A percentile compares a stretch with the other conserved stretches of the same genome.
phyloP scores from a whole-genome alignment of 2,113 vertebrate genomes.

The Axis porcinus region DNA sequence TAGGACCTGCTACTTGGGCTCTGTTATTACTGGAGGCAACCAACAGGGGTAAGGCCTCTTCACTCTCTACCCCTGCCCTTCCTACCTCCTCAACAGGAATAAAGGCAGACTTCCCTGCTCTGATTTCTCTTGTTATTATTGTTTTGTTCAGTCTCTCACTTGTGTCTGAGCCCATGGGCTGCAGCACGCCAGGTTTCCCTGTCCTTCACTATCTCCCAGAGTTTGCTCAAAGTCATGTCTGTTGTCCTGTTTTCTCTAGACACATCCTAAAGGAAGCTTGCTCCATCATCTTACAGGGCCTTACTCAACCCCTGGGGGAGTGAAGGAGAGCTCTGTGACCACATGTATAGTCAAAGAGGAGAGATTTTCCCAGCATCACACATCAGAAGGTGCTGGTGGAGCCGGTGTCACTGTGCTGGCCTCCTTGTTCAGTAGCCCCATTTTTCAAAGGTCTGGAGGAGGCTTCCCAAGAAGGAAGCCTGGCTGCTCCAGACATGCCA shows the following conservation, averaged over 20 bases:
- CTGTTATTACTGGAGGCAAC: background rate
- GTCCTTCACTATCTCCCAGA: too few species aligned
- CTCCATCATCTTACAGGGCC: background rate
- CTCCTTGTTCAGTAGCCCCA: background rate
- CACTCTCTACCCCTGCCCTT: background rate
- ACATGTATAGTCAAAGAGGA: background rate
- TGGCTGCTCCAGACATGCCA: background rate
- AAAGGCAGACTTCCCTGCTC: background rate
- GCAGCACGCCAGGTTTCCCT: too few species aligned
- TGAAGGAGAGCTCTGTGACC: background rate
- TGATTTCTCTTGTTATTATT: background rate
- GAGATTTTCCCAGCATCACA: background rate
- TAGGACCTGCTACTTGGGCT: background rate
- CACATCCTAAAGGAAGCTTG: background rate
- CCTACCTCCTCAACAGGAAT: background rate
- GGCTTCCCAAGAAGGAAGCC: background rate
- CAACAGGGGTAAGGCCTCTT: background rate
- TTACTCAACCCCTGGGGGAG: background rate
- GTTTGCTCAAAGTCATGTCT: too few species aligned
- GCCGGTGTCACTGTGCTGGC: background rate
- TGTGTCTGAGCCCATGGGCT: too few species aligned
- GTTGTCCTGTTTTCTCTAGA: background rate
- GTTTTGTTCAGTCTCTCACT: too few species aligned
- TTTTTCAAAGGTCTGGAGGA: background rate
- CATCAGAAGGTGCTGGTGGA: background rate